These are phyloP conservation scores for Sympetrum striolatum DNA, from an alignment of 2,888 invertebrate species.

Conservation along the genomic window DNA sequence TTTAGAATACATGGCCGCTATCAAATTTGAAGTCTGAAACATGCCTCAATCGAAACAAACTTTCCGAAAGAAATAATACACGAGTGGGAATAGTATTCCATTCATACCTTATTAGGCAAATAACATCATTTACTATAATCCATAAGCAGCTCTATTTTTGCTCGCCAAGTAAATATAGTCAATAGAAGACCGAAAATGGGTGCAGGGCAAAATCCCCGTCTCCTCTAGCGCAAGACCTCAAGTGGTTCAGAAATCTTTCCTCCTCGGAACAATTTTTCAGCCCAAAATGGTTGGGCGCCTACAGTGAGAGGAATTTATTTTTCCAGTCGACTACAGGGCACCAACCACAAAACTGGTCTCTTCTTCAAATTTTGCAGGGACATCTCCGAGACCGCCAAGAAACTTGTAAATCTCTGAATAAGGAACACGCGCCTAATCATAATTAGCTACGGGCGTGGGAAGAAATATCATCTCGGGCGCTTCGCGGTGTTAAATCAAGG, in stretches of 20 bases:
- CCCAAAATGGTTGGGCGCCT: background rate
- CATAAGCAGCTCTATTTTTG: background rate
- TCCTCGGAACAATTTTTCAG: background rate
- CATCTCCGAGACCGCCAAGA: background rate
- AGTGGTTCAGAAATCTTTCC: background rate
- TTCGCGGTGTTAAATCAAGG: conserved; percentile 14
- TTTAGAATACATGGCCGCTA: no score
- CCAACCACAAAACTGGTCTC: background rate
- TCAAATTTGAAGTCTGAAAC: no score
- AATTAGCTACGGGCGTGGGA: conserved; percentile 12
- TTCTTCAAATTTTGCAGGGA: background rate
- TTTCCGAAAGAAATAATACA: no score
- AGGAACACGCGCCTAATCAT: conserved; percentile 1
- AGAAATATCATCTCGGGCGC: background rate
- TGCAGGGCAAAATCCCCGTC: background rate
- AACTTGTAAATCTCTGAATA: background rate
- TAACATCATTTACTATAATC: no score
- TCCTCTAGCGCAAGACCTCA: background rate
- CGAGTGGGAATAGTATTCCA: no score
- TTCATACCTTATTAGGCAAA: no score
- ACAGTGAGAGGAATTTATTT: background rate
- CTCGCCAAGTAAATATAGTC: background rate
- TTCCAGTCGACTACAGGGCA: background rate
- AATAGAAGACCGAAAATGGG: background rate
- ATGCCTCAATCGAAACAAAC: no score